Evolutionary conservation across 2,888 invertebrate genomes (phyloP), one percentile per base, ranked within the genome.

Genomic region (Rhingia campestris): DNA sequence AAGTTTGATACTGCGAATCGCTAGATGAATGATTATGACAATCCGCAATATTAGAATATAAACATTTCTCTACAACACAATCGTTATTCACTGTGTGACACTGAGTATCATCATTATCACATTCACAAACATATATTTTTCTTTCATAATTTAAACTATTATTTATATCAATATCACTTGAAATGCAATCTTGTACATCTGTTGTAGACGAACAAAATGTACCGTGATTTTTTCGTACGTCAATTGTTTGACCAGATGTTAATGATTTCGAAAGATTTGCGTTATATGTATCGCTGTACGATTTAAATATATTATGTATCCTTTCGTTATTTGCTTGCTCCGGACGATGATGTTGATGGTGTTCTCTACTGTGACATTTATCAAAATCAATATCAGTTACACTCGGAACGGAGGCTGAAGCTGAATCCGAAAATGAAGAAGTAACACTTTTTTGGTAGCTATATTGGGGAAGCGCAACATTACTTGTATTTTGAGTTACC

Each of bases 231-330:
- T 59, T 53, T 33, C 14, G 61, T 3, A 53, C 59, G 14, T 32
- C 75, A 61, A 47, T 67, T 32, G 59, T 59, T 22, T 81, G 59
- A n/a, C 73, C 61, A 32, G 76, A 64, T 59, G 74, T 51, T 53
- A 53, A 66, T 51, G 12, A 53, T 35, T 54, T 61, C 14, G 67
- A 67, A 37, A 49, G 58, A 58, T 43, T 37, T 37, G 67, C 73
- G 61, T 84, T 86, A 47, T 86, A 73, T 45, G 85, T 87, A 86
- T 87, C 86, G 72, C 87, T 87, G 10, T 79, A 56, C 4, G 87
- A 87, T 81, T 87, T 87, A 47, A 81, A 86, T 32, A 87, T 79
- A 6, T 87, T 54, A 6, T 59, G 41, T 32, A 14, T 63, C 12
- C 41, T 45, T 39, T 47, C 47, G 49, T 39, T 59, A 41, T 33